Percentiles rank a stretch among this genome's conserved stretches.
Evolutionary conservation across 2,797 vertebrate genomes (phyloP).

Genomic region (Sebastiscus tertius): DNA sequence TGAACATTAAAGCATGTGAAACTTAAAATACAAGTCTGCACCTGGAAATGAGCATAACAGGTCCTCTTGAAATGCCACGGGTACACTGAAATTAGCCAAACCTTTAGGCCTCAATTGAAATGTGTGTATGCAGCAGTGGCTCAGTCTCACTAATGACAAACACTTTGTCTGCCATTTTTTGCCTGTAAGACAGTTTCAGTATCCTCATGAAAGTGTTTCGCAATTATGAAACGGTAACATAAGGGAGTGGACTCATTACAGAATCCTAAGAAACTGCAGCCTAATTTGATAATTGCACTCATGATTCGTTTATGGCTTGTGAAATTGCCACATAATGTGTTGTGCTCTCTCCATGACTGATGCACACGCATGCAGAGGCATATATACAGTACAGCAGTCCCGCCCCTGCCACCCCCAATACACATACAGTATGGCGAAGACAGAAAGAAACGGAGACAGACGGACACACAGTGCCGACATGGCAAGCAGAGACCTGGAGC

Average conservation of each 20-base stretch:
- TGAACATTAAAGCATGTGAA: too few relatives aligned
- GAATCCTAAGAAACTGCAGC: constrained; percentile 10
- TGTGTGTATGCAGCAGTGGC: background rate
- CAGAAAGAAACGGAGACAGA: background rate
- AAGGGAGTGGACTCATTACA: constrained; percentile 30
- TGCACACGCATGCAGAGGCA: background rate
- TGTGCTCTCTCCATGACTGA: background rate
- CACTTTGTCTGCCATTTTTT: background rate
- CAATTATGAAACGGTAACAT: constrained; percentile 24
- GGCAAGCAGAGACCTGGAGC: constrained; percentile 41
- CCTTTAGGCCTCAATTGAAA: background rate
- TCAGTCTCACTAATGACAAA: background rate
- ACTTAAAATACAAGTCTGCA: too few relatives aligned
- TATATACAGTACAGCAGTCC: background rate
- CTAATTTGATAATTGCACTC: constrained; percentile 28
- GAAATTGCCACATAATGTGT: constrained; percentile 31
- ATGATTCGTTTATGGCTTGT: constrained; percentile 17
- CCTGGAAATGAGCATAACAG: too few relatives aligned
- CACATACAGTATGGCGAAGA: background rate
- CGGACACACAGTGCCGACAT: constrained; percentile 1
- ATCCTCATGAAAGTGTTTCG: constrained; percentile 6
- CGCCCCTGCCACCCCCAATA: background rate
- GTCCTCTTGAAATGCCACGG: too few relatives aligned
- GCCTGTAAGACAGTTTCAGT: background rate
- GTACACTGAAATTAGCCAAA: background rate